Percentiles rank a stretch among this genome's conserved stretches.
Evolutionary conservation across 2,888 invertebrate genomes (phyloP).

Genomic region (Orchesella flavescens): DNA sequence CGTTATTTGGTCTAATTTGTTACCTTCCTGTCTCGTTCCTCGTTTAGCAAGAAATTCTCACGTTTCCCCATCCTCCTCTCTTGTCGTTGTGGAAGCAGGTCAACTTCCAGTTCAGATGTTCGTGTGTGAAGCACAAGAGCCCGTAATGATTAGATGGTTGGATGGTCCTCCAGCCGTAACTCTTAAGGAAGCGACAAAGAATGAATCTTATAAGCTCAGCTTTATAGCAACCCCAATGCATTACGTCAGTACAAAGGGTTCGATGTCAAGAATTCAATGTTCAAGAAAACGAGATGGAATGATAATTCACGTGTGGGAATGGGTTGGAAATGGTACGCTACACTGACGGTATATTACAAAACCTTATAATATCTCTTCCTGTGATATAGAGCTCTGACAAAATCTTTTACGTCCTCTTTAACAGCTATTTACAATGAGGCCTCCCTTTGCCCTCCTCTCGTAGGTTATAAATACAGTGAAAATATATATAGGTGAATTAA

Average conservation of each 20-base stretch:
- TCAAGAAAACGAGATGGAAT: constrained; percentile 21
- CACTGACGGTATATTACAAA: too few species aligned
- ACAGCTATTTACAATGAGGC: too few species aligned
- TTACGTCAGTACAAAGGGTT: background rate
- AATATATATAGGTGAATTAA: background rate
- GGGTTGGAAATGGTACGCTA: constrained; percentile 26
- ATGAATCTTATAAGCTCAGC: constrained; percentile 13
- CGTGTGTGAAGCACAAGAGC: constrained; percentile 33
- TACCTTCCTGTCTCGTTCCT: background rate
- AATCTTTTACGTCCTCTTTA: too few species aligned
- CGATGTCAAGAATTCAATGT: constrained; percentile 40
- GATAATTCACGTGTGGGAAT: constrained; percentile 47
- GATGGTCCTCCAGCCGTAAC: constrained; percentile 1
- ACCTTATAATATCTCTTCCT: too few species aligned
- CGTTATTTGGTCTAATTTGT: too few species aligned
- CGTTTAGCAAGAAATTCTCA: constrained; percentile 27
- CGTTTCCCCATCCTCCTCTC: constrained; percentile 12
- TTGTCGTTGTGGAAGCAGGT: background rate
- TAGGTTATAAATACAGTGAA: background rate
- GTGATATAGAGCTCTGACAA: too few species aligned
- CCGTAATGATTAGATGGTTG: constrained; percentile 31
- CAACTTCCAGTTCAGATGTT: constrained; percentile 33
- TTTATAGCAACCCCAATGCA: constrained; percentile 33
- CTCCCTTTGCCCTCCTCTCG: background rate
- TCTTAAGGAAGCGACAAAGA: background rate